A percentile compares a stretch with the other conserved stretches of the same genome.
Conservation (phyloP, 2,113 vertebrate genomes). For the Mellivora capensis region DNA sequence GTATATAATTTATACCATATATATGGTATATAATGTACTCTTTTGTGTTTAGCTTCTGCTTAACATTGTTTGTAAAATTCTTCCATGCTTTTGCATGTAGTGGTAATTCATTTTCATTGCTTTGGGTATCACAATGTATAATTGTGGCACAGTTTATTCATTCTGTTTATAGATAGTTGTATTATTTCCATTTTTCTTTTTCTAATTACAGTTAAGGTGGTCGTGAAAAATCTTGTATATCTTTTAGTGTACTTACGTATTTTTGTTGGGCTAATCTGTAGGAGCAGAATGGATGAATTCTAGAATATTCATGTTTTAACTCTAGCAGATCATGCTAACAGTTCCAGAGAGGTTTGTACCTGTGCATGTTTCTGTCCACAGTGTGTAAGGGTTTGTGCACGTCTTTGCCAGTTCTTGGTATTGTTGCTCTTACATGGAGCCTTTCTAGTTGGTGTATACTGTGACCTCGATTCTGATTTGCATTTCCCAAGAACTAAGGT, state of each 20-base stretch:
- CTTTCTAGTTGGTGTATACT: background rate
- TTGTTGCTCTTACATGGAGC: background rate
- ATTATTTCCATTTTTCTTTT: background rate
- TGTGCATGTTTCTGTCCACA: background rate
- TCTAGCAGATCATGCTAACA: background rate
- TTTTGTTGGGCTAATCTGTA: background rate
- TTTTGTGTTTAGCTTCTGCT: background rate
- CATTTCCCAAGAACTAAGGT: background rate
- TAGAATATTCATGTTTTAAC: background rate
- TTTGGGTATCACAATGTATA: background rate
- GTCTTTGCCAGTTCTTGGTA: background rate
- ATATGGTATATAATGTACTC: background rate
- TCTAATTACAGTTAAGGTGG: background rate
- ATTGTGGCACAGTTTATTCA: background rate
- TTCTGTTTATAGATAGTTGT: background rate
- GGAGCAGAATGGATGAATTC: background rate
- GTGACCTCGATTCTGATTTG: background rate
- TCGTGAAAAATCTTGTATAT: background rate
- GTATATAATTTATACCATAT: too few species aligned
- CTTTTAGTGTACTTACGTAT: background rate
- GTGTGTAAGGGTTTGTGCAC: background rate
- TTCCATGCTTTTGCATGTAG: background rate
- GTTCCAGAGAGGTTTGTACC: background rate
- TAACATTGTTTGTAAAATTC: background rate
- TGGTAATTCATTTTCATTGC: background rate